Conservation (phyloP, 2,888 invertebrate genomes). For the Melanostoma scalare region DNA sequence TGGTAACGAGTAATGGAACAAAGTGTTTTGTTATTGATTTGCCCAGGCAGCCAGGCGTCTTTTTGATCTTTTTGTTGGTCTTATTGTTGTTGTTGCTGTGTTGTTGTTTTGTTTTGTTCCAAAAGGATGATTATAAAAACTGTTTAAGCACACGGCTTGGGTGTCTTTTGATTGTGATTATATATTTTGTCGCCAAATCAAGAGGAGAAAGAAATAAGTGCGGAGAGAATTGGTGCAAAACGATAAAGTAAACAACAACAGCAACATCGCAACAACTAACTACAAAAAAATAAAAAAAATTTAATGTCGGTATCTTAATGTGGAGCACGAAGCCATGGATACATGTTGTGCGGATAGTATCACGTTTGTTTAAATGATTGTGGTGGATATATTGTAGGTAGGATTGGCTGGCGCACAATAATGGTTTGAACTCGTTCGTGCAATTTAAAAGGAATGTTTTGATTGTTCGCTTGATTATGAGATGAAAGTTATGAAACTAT, state of each 20-base stretch:
- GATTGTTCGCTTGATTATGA: slow-evolving; percentile 31
- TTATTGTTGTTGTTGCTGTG: background rate
- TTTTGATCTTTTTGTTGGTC: slow-evolving; percentile 15
- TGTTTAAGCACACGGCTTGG: slow-evolving; percentile 38
- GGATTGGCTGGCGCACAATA: slow-evolving; percentile 25
- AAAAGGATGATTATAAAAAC: slow-evolving; percentile 40
- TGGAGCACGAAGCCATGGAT: slow-evolving; percentile 55
- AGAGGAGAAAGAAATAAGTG: slow-evolving; percentile 16
- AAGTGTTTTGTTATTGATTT: slow-evolving; percentile 71
- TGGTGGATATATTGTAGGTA: slow-evolving; percentile 21
- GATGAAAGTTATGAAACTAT: slow-evolving; percentile 34
- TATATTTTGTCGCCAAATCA: slow-evolving; percentile 62
- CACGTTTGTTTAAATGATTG: slow-evolving; percentile 41
- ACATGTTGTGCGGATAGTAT: slow-evolving; percentile 27
- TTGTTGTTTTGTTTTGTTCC: background rate
- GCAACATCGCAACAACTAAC: background rate
- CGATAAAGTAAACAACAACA: background rate
- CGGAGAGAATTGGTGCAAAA: slow-evolving; percentile 39
- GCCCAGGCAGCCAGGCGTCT: slow-evolving; percentile 31
- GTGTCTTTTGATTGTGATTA: slow-evolving; percentile 63
- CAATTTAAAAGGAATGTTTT: slow-evolving; percentile 48
- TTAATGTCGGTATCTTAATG: slow-evolving; percentile 17
- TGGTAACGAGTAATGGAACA: slow-evolving; percentile 65
- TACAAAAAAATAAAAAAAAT: slow-evolving; percentile 6
- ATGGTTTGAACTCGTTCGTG: slow-evolving; percentile 41